Conservation (phyloP, 1,140 invertebrate genomes). For the Apis dorsata region DNA sequence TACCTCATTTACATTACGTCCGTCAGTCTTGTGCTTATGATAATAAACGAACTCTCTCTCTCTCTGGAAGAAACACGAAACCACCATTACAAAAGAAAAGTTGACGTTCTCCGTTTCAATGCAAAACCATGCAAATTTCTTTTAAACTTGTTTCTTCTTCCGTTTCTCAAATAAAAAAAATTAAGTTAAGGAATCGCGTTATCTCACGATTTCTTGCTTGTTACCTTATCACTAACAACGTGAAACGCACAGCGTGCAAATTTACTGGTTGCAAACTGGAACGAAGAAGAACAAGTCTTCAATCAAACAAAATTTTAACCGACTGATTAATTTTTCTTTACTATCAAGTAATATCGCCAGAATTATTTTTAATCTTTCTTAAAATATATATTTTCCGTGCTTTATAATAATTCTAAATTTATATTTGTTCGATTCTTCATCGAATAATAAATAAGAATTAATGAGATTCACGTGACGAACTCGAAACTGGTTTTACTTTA, state of each 20-base stretch:
- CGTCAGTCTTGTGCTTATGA: not conserved
- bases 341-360: too few species aligned
- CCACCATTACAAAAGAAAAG: not conserved
- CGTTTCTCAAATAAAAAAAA: not conserved
- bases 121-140: not conserved
- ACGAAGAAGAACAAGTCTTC: not conserved
- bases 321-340: too few species aligned
- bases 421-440: too few species aligned
- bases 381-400: too few species aligned
- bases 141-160: not conserved
- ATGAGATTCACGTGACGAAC: too few species aligned
- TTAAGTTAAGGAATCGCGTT: not conserved
- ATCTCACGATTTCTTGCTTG: not conserved
- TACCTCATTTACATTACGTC: not conserved
- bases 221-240: not conserved
- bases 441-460: too few species aligned
- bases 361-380: too few species aligned
- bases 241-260: too few species aligned
- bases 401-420: too few species aligned
- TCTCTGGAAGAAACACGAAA: not conserved
- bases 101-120: not conserved
- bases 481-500: too few species aligned
- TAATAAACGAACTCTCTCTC: not conserved
- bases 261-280: not conserved
- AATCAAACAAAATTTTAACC: too few species aligned